Evolutionary conservation across 2,888 invertebrate species (phyloP).

Genomic region (Eupeodes luniger): DNA sequence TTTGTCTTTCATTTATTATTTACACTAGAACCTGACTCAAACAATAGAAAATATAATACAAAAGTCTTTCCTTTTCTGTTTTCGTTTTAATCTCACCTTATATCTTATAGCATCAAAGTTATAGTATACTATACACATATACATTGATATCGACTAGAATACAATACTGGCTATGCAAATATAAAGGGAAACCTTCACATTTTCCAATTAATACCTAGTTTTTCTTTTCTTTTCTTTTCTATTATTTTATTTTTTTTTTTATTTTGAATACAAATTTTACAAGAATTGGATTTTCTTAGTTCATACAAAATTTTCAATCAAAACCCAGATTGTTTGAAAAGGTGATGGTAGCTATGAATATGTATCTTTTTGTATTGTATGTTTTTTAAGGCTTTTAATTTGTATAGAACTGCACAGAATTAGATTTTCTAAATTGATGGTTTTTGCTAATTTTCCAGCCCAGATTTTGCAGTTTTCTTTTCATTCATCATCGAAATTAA

Average conservation of each 20-base stretch:
- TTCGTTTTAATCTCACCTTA: slow-evolving; percentile 9
- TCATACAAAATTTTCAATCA: slow-evolving; percentile 1
- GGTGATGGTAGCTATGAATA: not conserved
- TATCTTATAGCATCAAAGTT: not conserved
- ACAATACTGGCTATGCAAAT: not conserved
- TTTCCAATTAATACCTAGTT: not conserved
- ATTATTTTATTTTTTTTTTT: not conserved
- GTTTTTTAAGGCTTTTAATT: not conserved
- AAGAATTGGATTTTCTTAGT: not conserved
- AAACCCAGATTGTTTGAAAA: not conserved
- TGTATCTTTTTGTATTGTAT: not conserved
- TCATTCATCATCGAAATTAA: not conserved
- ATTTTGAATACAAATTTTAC: not conserved
- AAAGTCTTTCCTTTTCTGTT: not conserved
- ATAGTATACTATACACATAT: not conserved
- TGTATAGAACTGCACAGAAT: not conserved
- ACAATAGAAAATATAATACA: slow-evolving; percentile 7
- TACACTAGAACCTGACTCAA: not conserved
- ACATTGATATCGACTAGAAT: not conserved
- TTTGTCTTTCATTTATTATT: not conserved
- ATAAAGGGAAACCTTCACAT: not conserved
- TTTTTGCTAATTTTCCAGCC: not conserved
- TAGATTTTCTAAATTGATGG: not conserved
- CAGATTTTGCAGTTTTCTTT: not conserved
- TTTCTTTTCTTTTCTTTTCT: not conserved